Percentiles rank a stretch among this genome's conserved stretches.
Evolutionary conservation across 1,140 invertebrate species (phyloP).

Genomic region (Drosophila bifasciata): DNA sequence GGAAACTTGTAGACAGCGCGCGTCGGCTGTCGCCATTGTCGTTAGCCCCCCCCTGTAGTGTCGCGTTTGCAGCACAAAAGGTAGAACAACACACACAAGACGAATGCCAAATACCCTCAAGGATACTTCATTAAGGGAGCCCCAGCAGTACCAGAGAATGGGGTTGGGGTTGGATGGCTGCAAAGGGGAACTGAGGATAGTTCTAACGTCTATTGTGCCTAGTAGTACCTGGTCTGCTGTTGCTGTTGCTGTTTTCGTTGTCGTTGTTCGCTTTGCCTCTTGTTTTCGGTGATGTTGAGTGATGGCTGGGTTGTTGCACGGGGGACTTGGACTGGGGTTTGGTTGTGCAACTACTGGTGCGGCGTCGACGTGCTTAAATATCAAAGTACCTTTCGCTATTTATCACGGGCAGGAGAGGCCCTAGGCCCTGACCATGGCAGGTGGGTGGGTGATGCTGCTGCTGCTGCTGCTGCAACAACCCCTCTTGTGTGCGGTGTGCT

Average conservation of each 20-base stretch:
- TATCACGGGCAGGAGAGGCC: conserved; percentile 20
- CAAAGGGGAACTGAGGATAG: conserved; percentile 9
- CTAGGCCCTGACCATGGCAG: conserved; percentile 31
- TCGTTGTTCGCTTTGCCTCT: conserved; percentile 43
- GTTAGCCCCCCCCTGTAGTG: conserved; percentile 14
- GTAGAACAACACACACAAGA: conserved; percentile 34
- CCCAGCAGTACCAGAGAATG: no score
- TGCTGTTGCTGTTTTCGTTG: conserved; percentile 40
- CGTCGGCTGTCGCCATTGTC: conserved; percentile 34
- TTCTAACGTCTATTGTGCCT: conserved; percentile 2
- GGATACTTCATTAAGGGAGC: background rate
- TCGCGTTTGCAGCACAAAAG: conserved; percentile 38
- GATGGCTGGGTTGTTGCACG: background rate
- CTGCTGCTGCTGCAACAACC: background rate
- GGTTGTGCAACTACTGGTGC: background rate
- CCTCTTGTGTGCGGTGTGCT: no score
- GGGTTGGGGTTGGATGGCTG: no score
- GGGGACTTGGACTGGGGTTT: background rate
- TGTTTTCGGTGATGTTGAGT: conserved; percentile 48
- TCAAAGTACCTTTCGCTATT: conserved; percentile 71
- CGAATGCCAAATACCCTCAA: background rate
- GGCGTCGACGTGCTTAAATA: conserved; percentile 74
- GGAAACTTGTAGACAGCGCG: conserved; percentile 54
- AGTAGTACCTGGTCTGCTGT: conserved; percentile 37
- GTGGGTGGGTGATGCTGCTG: no score